These are phyloP conservation scores for Trichopoda pennipes DNA, from an alignment of 2,888 invertebrate species.

Conservation along the genomic window DNA sequence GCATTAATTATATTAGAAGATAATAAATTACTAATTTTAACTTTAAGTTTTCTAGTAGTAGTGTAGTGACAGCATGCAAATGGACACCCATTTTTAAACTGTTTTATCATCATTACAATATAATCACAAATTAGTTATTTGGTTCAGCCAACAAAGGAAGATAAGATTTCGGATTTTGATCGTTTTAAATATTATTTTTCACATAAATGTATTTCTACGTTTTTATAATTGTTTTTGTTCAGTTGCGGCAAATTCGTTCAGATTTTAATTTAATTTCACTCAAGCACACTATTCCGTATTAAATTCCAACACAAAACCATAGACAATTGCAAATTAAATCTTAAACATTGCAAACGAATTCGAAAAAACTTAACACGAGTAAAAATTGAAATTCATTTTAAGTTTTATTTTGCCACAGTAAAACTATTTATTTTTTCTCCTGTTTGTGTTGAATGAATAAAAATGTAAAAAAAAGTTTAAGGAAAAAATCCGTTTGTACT, in stretches of 20 bases:
- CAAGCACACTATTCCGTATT: slow-evolving; percentile 31
- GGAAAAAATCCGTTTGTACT: slow-evolving; percentile 23
- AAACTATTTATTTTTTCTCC: slow-evolving; percentile 29
- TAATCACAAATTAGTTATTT: slow-evolving; percentile 13
- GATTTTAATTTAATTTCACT: slow-evolving; percentile 27
- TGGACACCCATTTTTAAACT: not conserved
- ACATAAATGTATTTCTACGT: not conserved
- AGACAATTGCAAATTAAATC: slow-evolving; percentile 56
- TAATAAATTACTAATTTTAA: too few relatives aligned
- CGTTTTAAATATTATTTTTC: too few relatives aligned
- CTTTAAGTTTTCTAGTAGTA: too few relatives aligned
- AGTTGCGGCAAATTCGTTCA: slow-evolving; percentile 46
- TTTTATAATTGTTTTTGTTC: not conserved
- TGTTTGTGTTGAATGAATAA: slow-evolving; percentile 13
- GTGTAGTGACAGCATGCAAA: too few relatives aligned
- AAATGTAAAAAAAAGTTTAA: not conserved
- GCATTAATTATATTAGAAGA: too few relatives aligned
- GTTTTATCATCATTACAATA: not conserved
- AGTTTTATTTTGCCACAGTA: slow-evolving; percentile 56
- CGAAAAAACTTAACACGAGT: not conserved
- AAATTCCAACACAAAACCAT: slow-evolving; percentile 10
- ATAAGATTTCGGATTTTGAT: slow-evolving; percentile 9
- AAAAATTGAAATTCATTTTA: slow-evolving; percentile 35
- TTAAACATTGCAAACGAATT: slow-evolving; percentile 3
- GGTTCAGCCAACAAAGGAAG: not conserved